These are phyloP conservation scores for Megaceryle torquata DNA, from an alignment of 2,113 vertebrate species.

Conservation along the genomic window DNA sequence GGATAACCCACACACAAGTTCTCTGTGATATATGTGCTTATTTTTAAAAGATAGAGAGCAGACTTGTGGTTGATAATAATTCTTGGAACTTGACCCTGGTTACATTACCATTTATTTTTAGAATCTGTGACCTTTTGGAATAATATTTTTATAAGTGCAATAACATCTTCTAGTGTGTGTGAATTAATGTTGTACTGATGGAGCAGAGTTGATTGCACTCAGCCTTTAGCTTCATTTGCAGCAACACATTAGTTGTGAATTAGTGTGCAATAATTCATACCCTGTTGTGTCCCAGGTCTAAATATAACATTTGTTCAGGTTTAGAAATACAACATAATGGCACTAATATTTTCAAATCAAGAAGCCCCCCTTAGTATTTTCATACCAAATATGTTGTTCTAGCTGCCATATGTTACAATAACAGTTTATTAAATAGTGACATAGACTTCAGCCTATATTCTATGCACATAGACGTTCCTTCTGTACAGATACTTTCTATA, in stretches of 20 bases:
- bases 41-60: conserved; percentile 5
- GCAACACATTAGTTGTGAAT: conserved; percentile 73
- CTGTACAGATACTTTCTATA: background rate
- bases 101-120: conserved; percentile 69
- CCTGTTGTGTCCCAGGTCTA: conserved; percentile 72
- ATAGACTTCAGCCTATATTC: background rate
- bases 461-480: background rate
- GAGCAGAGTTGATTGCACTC: conserved; percentile 69
- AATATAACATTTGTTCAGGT: conserved; percentile 75
- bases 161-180: conserved; percentile 56
- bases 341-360: conserved; percentile 74
- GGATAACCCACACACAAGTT: background rate
- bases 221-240: conserved; percentile 69
- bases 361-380: conserved; percentile 59
- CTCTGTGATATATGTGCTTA: background rate
- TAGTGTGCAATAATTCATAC: conserved; percentile 77
- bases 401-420: conserved; percentile 62
- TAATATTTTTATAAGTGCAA: conserved; percentile 72
- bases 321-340: conserved; percentile 70
- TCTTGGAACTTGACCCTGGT: conserved; percentile 39
- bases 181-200: conserved; percentile 74
- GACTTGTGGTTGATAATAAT: background rate
- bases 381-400: conserved; percentile 66
- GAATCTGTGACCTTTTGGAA: conserved; percentile 62
- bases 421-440: conserved; percentile 39